Evolutionary conservation across 2,888 invertebrate species (phyloP), one percentile per base, ranked within the genome.

Genomic region (Notodonta dromedarius): DNA sequence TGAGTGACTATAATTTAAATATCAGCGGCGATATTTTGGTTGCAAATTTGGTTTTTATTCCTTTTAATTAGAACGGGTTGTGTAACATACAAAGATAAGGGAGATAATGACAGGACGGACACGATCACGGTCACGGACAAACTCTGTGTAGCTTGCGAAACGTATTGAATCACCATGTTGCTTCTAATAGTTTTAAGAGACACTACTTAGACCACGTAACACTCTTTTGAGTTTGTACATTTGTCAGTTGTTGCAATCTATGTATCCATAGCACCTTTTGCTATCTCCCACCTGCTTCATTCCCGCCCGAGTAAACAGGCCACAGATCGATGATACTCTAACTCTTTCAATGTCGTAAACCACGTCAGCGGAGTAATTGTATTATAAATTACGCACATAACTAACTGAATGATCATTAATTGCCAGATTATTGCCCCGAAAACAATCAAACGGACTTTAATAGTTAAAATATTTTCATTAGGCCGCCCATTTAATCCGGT

Each of bases 381-480:
- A 67, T 62, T 61, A 62, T 74, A 68, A 71, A 74, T 71, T 62
- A 67, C 62, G 24, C 54, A 66, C 62, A 64, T 65, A 73, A 62
- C 66, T 65, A 65, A 62, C 59, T 64, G 61, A 70, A 65, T 71
- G 66, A 73, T 71, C 70, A 62, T 77, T 78, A 79, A 79, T 82
- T 79, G 81, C 82, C 83, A 65, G 69, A 73, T 76, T 82, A 81
- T 77, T 71, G 74, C 63, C 70, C 76, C 76, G 81, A 82, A 86
- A 85, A 87, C 86, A 88, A 88, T 88, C 77, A 83, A 84, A 81
- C 72, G 70, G 81, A 78, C 76, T 83, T 83, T 82, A 79, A 85
- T 83, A 71, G 75, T 70, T 75, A 66, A 83, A 88, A 87, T 83
- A 84, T 84, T 87, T 86, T 85, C 86, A 86, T 87, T 86, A 85